Conservation (phyloP, 2,888 invertebrate species). For the Cheilosia vernalis region DNA sequence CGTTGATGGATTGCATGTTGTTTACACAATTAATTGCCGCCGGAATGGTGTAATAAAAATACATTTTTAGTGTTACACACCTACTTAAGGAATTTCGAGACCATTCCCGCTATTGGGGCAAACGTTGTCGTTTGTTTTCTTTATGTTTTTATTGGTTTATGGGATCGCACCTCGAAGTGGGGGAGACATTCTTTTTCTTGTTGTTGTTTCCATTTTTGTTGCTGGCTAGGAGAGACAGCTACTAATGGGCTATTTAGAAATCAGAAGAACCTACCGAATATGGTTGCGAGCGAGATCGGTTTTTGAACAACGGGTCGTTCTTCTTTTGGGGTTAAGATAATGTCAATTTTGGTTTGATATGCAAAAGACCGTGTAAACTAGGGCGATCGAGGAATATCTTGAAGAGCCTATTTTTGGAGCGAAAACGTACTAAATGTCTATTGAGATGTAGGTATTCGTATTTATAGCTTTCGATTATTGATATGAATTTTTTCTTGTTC, state of each 20-base stretch:
- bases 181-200: conserved; percentile 49
- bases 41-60: conserved; percentile 73
- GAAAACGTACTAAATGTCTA: background rate
- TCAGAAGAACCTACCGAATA: conserved; percentile 36
- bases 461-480: too few relatives aligned
- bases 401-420: background rate
- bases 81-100: conserved; percentile 60
- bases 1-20: conserved; percentile 74
- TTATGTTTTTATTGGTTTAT: conserved; percentile 60
- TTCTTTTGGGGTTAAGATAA: conserved; percentile 14
- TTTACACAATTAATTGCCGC: conserved; percentile 74
- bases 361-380: conserved; percentile 66
- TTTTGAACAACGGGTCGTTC: conserved; percentile 31
- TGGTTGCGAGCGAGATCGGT: conserved; percentile 25
- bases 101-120: conserved; percentile 44
- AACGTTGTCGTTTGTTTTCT: conserved; percentile 39
- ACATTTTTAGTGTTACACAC: conserved; percentile 60
- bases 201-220: conserved; percentile 16
- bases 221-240: conserved; percentile 33
- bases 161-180: conserved; percentile 60
- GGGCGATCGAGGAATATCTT: conserved; percentile 40
- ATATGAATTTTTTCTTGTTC: too few relatives aligned
- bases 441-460: background rate
- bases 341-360: conserved; percentile 50
- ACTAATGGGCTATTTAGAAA: conserved; percentile 60